Evolutionary conservation across 2,113 vertebrate species (phyloP).

Genomic region (Salminus brasiliensis): DNA sequence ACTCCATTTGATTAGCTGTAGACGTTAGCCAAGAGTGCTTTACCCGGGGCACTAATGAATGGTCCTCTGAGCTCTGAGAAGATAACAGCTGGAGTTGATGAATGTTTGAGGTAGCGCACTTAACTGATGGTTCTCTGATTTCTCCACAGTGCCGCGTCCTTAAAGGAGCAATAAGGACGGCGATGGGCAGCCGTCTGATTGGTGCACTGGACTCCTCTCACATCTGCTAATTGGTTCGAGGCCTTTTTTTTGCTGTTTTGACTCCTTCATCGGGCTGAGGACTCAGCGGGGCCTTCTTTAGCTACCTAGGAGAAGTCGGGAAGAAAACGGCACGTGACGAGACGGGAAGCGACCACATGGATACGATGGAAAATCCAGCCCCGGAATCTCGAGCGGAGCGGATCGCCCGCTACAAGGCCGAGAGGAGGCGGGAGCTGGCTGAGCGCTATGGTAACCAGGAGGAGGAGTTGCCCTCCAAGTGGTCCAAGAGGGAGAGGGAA

Average conservation of each 20-base stretch:
- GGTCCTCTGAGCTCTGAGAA: not conserved
- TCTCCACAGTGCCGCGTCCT: constrained; percentile 38
- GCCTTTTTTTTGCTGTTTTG: no score
- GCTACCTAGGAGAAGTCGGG: constrained; percentile 18
- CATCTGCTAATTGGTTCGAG: constrained; percentile 39
- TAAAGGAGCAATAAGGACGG: constrained; percentile 17
- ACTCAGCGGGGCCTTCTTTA: constrained; percentile 14
- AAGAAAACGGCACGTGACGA: not conserved
- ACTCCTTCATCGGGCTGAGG: constrained; percentile 15
- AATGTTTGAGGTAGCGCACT: not conserved
- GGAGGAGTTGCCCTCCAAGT: constrained; percentile 73
- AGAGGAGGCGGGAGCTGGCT: constrained; percentile 75
- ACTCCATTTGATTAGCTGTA: not conserved
- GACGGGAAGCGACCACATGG: constrained; percentile 52
- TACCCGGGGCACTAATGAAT: not conserved
- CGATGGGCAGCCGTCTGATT: constrained; percentile 14
- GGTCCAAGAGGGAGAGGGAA: constrained; percentile 66
- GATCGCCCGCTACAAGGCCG: constrained; percentile 79
- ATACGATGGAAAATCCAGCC: constrained; percentile 64
- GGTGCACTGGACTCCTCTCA: constrained; percentile 4
- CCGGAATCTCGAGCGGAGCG: constrained; percentile 75
- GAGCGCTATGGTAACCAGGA: constrained; percentile 69
- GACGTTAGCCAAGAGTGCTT: not conserved
- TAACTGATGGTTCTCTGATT: constrained; percentile 19
- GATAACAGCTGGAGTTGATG: not conserved